Evolutionary conservation across 2,888 invertebrate species (phyloP).

Genomic region (Seira sanloemensis): DNA sequence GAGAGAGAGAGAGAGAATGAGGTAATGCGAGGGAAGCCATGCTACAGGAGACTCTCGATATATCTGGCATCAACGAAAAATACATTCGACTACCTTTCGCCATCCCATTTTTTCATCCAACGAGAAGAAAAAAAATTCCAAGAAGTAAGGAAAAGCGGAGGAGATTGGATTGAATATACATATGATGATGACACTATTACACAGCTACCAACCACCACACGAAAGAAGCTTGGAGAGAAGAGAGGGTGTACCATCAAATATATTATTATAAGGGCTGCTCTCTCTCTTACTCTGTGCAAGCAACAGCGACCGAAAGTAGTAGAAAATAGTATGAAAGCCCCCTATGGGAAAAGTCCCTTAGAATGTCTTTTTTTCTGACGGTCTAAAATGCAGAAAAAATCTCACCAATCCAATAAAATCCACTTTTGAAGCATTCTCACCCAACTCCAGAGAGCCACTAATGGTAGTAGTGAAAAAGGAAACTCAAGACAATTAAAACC

Average conservation of each 20-base stretch:
- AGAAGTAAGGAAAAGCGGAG: not conserved
- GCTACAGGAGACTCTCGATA: not conserved
- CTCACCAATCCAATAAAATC: not conserved
- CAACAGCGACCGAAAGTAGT: not conserved
- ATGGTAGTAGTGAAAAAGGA: no score
- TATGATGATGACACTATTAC: conserved; percentile 13
- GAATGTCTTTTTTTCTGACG: not conserved
- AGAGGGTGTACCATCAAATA: not conserved
- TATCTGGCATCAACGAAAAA: not conserved
- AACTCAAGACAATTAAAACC: no score
- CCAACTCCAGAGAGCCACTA: not conserved
- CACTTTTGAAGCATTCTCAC: not conserved
- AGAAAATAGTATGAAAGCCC: not conserved
- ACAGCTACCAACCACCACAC: not conserved
- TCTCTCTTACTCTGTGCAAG: not conserved
- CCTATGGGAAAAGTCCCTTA: not conserved
- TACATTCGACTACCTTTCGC: not conserved
- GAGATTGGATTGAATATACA: not conserved
- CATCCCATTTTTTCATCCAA: not conserved
- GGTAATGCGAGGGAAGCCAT: not conserved
- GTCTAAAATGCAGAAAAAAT: not conserved
- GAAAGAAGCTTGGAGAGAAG: not conserved
- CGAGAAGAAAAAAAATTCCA: not conserved
- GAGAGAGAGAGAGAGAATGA: conserved; percentile 12
- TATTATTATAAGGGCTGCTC: not conserved